Conservation (phyloP, 2,888 invertebrate species). For the Ernsta delagoae region DNA sequence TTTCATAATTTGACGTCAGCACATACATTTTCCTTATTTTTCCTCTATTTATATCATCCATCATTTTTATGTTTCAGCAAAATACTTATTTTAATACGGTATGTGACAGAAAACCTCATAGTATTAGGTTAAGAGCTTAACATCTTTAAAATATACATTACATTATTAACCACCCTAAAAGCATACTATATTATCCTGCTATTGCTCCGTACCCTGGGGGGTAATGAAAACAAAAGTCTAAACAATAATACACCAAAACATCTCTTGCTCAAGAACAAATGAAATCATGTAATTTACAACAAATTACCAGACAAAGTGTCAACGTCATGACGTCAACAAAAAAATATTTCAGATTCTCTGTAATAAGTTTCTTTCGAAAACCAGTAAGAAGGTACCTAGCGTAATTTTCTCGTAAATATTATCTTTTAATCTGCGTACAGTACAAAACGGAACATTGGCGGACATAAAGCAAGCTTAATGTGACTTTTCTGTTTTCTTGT, state of each 20-base stretch:
- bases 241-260: no score
- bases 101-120: no score
- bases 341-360: background rate
- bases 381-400: background rate
- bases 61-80: conserved; percentile 27
- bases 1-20: conserved; percentile 33
- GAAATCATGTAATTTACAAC: no score
- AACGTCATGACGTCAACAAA: background rate
- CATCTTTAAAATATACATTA: no score
- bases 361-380: background rate
- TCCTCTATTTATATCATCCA: conserved; percentile 30
- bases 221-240: no score
- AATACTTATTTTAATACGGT: conserved; percentile 9
- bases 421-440: conserved; percentile 71
- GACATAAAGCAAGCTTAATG: conserved; percentile 75
- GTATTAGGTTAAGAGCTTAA: no score
- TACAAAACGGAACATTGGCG: conserved; percentile 64
- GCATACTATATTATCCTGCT: no score
- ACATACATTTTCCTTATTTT: conserved; percentile 27
- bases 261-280: no score
- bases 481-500: conserved; percentile 74
- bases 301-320: background rate
- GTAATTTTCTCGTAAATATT: conserved; percentile 53
- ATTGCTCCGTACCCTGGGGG: no score
- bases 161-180: no score